Evolutionary conservation across 1,140 invertebrate genomes (phyloP), one percentile per base, ranked within the genome.

Genomic region (Tetragonula clypearis): DNA sequence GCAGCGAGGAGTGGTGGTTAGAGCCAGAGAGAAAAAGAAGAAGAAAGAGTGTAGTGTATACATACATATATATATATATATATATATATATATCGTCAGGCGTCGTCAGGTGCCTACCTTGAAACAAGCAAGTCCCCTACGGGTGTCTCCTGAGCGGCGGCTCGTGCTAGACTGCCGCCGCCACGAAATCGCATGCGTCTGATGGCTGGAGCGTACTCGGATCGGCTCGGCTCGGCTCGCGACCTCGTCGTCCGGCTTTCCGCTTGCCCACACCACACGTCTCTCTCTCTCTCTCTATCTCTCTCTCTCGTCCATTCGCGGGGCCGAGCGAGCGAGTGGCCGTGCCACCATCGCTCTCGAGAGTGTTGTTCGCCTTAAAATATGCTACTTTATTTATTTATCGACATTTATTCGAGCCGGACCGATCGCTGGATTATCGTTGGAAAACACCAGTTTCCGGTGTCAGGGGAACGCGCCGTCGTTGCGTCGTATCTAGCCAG

Each of bases 151-250:
- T 93, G 91, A 93, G 93, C 93, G 87, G 82, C 88, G 79, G 93
- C 94, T 95, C 93, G 93, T 93, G 93, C 93, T 94, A 94, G 93
- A 95, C 94, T 95, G 92, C 85, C 90, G 91, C 82, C 77, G 30
- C 56, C 14, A 66, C 77, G 81, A 90, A 91, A 91, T 91, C 86
- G 90, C 88, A 88, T 87, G 87, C 87, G 86, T 90, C 86, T 89
- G 87, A 5, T 73, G 49, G 75, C 35, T 69, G 35, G 55, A 68
- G 72, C 78, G 80, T 83, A 84, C 86, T 89, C 89, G 88, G 60
- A 82, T 80, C 71, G 88, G 60, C 85, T 80, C 71, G 66, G 71
- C 86, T 88, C 82, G 82, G 82, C 87, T 87, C 89, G 84, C 86
- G 79, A 81, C 88, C 86, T 87, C 69, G 79, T 62, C 77, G 26